Base-by-base conservation (phyloP, 2,888 invertebrate genomes). In the Acanthacorydalis orientalis region DNA sequence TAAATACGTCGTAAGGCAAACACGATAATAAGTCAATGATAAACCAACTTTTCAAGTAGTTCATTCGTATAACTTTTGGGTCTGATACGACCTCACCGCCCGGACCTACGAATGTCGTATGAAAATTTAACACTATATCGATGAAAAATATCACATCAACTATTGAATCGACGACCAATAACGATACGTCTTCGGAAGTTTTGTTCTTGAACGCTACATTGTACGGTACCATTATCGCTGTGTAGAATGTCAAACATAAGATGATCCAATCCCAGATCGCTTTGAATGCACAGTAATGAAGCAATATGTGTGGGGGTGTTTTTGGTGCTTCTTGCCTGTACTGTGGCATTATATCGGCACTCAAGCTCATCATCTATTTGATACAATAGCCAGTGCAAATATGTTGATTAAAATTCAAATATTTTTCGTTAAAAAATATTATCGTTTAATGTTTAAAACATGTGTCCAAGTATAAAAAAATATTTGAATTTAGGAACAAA, bases 251-350 rank as follows among this genome's bases (percentile, higher is more conserved):
- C 67, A 99, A 80, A 73, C 93, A 91, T 60, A 99, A 81, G 68
- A 98, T 99, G 69, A 98, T 90, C 98, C 98, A 99, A 76, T 97
- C 96, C 95, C 96, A 97, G 68, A 92, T 90, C 61, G 91, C 89
- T 77, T 97, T 92, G 78, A 97, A 97, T 63, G 96, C 92, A 78
- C 96, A 97, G 76, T 98, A 98, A 75, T 99, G 98, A 60, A 98
- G 81, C 59, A 99, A 80, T 68, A 98, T 98, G 75, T 98, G 97
- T 54, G 97, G 96, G 56, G 97, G 97, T 51, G 98, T 98, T 74
- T 97, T 98, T 57, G 98, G 98, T 53, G 97, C 96, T 77, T 98
- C 98, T 71, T 97, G 96, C 52, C 93, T 82, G 72, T 96, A 96
- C 73, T 93, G 93, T 57, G 95, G 95, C 79, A 97, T 83, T 68